phyloP scores from a whole-genome alignment of 1,140 invertebrate species.

The Anastrepha obliqua region DNA sequence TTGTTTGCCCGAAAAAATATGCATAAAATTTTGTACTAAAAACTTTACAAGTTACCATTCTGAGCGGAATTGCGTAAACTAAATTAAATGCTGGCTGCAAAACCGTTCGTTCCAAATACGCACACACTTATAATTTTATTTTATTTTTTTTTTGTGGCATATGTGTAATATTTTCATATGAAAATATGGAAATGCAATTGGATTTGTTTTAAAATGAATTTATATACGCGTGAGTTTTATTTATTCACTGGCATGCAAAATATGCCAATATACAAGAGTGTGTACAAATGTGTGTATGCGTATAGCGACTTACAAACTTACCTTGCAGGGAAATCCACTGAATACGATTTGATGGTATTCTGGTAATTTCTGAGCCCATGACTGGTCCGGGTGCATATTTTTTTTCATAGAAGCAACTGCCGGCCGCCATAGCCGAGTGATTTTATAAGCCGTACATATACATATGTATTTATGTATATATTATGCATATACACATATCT shows the following conservation, averaged over 20 bases:
- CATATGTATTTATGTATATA: too few relatives aligned
- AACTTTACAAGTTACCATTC: constrained; percentile 44
- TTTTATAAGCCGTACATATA: too few relatives aligned
- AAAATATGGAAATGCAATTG: constrained; percentile 51
- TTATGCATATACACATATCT: too few relatives aligned
- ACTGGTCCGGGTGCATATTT: too few relatives aligned
- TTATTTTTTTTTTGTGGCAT: background rate
- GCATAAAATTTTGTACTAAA: constrained; percentile 41
- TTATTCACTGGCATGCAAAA: constrained; percentile 41
- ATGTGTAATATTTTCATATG: constrained; percentile 31
- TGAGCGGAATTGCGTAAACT: constrained; percentile 48
- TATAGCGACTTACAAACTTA: background rate
- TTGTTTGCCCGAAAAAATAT: background rate
- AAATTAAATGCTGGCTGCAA: constrained; percentile 49
- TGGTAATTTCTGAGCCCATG: too few relatives aligned
- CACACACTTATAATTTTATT: background rate
- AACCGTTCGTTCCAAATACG: background rate
- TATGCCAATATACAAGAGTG: constrained; percentile 31
- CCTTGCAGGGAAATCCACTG: background rate
- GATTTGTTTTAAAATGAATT: constrained; percentile 48
- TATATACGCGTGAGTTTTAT: constrained; percentile 46
- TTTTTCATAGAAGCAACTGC: too few relatives aligned
- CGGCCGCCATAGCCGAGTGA: too few relatives aligned
- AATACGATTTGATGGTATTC: background rate
- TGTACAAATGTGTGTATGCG: background rate